These are phyloP conservation scores for Nesometra sesokonis DNA, from an alignment of 35 echinoderm and acorn worm genomes.

Conservation along the genomic window DNA sequence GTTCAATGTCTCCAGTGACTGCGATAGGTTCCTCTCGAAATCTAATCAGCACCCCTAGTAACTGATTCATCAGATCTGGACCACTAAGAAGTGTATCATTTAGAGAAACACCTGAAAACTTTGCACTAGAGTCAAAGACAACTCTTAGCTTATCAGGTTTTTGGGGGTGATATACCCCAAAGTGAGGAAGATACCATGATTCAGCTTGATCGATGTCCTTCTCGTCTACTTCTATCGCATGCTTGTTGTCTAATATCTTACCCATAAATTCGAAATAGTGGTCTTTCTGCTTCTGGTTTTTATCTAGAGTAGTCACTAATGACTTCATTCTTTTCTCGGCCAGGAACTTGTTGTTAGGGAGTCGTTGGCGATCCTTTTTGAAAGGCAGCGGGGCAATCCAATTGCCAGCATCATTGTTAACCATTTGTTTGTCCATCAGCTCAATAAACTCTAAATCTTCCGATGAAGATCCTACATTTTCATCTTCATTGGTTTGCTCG, in stretches of 20 bases:
- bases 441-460: conserved; percentile 34
- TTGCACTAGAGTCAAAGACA: conserved; percentile 48
- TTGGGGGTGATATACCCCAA: conserved; percentile 52
- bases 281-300: conserved; percentile 4
- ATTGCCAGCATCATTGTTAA: conserved; percentile 22
- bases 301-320: background rate
- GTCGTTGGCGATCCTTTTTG: conserved; percentile 11
- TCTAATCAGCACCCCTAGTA: conserved; percentile 44
- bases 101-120: conserved; percentile 28
- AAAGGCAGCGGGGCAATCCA: conserved; percentile 36
- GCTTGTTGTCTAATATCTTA: conserved; percentile 24
- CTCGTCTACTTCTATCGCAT: background rate
- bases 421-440: conserved; percentile 19
- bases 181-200: conserved; percentile 55
- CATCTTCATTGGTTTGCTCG: background rate
- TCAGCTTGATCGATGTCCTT: background rate
- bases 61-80: conserved; percentile 61
- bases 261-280: conserved; percentile 45
- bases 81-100: conserved; percentile 49
- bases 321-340: conserved; percentile 6
- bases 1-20: conserved; percentile 29
- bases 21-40: conserved; percentile 53
- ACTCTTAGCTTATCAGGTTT: conserved; percentile 57
- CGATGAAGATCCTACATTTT: conserved; percentile 9
- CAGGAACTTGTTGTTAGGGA: conserved; percentile 18